Conservation (phyloP, 2,888 invertebrate genomes). For the Dorcus hopei region DNA sequence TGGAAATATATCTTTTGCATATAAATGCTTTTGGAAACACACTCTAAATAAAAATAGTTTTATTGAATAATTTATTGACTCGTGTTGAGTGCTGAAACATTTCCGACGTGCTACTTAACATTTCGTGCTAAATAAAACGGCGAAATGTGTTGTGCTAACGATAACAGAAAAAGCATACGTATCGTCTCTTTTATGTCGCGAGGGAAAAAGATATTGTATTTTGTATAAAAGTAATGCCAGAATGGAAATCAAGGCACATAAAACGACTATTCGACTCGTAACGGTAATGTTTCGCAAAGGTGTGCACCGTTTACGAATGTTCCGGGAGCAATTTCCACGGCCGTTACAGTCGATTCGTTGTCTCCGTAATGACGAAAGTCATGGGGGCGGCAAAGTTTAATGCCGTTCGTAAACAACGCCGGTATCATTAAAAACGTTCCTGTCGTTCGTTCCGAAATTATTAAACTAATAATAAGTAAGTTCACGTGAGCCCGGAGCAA, state of each 20-base stretch:
- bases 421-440: not conserved
- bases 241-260: constrained; percentile 31
- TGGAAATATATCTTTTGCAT: no score
- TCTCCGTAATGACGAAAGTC: constrained; percentile 30
- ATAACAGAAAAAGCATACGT: no score
- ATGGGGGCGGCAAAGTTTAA: constrained; percentile 34
- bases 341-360: constrained; percentile 30
- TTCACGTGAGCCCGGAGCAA: not conserved
- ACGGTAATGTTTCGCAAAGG: constrained; percentile 25
- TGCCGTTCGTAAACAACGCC: constrained; percentile 17
- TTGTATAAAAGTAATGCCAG: constrained; percentile 27
- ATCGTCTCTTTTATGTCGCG: no score
- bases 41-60: no score
- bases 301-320: constrained; percentile 30
- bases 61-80: no score
- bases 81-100: no score
- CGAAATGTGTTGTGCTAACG: no score
- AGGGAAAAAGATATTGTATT: not conserved
- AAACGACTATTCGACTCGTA: constrained; percentile 12
- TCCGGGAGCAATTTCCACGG: constrained; percentile 27
- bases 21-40: no score
- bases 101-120: no score
- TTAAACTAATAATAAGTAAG: no score
- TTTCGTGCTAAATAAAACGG: no score
- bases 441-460: not conserved